phyloP scores from a whole-genome alignment of 2,797 vertebrate species.

The Megaceryle alcyon region DNA sequence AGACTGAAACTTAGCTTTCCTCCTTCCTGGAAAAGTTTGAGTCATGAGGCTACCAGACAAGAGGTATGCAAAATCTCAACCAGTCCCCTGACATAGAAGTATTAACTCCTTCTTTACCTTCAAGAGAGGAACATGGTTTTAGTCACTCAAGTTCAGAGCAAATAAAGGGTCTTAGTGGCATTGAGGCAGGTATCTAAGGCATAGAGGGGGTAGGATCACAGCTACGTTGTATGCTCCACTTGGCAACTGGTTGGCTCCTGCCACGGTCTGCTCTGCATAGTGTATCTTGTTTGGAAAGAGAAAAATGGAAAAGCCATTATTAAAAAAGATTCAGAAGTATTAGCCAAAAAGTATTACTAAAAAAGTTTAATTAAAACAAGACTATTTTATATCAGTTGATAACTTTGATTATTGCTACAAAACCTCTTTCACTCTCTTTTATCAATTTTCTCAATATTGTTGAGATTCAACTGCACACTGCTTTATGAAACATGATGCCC shows the following conservation, averaged over 20 bases:
- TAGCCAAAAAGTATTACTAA: not conserved
- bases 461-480: not conserved
- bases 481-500: not conserved
- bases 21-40: not conserved
- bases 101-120: not conserved
- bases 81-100: not conserved
- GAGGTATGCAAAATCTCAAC: not conserved
- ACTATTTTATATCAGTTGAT: not conserved
- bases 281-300: not conserved
- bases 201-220: not conserved
- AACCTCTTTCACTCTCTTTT: not conserved
- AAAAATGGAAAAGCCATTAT: not conserved
- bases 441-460: not conserved
- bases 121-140: not conserved
- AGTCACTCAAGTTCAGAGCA: not conserved
- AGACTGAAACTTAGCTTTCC: not conserved
- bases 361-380: not conserved
- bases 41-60: not conserved
- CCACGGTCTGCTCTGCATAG: not conserved
- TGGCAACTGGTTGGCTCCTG: not conserved
- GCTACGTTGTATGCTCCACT: accelerated
- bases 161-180: not conserved
- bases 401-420: not conserved
- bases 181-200: not conserved
- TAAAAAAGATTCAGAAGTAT: not conserved